A percentile compares a stretch with the other conserved stretches of the same genome.
Conservation (phyloP, 1,140 invertebrate species). For the Drosophila fuyamai region DNA sequence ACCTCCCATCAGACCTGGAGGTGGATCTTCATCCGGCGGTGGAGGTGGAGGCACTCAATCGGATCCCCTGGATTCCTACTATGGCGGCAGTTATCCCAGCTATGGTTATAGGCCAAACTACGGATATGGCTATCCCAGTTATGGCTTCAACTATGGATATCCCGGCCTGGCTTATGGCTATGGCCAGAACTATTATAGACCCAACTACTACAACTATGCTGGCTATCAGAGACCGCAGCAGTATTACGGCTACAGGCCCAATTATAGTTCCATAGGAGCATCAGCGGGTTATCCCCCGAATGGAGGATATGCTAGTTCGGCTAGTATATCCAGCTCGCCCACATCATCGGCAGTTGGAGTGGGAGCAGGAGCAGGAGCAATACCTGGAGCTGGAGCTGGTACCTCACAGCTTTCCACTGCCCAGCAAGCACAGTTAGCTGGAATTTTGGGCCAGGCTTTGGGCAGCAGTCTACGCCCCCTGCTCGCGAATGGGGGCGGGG, state of each 20-base stretch:
- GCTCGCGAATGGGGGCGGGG: constrained; percentile 56
- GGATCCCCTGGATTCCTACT: constrained; percentile 56
- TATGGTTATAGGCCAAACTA: constrained; percentile 56
- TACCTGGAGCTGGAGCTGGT: constrained; percentile 6
- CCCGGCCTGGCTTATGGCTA: constrained; percentile 42
- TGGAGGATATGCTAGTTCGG: constrained; percentile 23
- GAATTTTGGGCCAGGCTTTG: constrained; percentile 60
- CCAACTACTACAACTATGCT: constrained; percentile 45
- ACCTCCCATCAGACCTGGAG: constrained; percentile 8
- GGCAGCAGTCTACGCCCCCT: constrained; percentile 68
- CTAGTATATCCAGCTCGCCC: constrained; percentile 19
- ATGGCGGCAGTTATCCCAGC: constrained; percentile 36
- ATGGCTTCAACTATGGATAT: constrained; percentile 52
- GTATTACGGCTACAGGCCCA: constrained; percentile 56
- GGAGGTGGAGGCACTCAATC: constrained; percentile 50
- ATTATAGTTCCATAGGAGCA: constrained; percentile 12
- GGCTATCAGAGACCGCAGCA: constrained; percentile 58
- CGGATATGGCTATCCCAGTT: constrained; percentile 51
- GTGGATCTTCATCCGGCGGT: constrained; percentile 4
- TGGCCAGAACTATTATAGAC: constrained; percentile 47
- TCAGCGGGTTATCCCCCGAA: constrained; percentile 8
- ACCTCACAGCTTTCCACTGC: constrained; percentile 47
- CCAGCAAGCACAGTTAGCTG: constrained; percentile 64
- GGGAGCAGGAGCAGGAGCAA: constrained; percentile 1
- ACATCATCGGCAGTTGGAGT: not conserved